These are phyloP conservation scores for Pyrrhosoma nymphula DNA, from an alignment of 2,888 invertebrate genomes.

Conservation along the genomic window DNA sequence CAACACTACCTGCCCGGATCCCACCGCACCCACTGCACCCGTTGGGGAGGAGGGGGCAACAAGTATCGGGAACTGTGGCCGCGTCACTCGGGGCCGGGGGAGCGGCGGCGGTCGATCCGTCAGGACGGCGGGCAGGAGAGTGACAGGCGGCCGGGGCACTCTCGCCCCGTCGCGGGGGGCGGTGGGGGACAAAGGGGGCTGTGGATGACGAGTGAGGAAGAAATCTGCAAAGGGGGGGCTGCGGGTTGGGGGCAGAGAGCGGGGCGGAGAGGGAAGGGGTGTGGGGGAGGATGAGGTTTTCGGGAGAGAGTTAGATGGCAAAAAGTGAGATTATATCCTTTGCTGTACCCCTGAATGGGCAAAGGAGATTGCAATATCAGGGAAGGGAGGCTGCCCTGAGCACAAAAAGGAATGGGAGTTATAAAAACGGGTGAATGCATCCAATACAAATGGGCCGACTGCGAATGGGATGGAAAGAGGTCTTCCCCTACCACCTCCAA, in stretches of 20 bases:
- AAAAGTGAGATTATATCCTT: slow-evolving; percentile 45
- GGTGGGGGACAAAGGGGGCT: too few relatives aligned
- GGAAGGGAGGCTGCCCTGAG: background rate
- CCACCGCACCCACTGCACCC: background rate
- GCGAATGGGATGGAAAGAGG: background rate
- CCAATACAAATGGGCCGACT: slow-evolving; percentile 40
- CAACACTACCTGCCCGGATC: background rate
- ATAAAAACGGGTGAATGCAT: slow-evolving; percentile 51
- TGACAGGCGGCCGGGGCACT: background rate
- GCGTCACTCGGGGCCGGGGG: background rate
- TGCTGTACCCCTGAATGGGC: slow-evolving; percentile 44
- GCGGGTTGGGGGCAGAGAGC: too few relatives aligned
- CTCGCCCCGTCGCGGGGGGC: background rate
- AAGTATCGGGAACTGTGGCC: background rate
- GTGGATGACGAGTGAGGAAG: background rate
- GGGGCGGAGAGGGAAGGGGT: background rate
- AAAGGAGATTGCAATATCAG: slow-evolving; percentile 51
- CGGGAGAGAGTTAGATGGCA: slow-evolving; percentile 39
- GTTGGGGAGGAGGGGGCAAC: background rate
- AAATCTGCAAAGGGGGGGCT: slow-evolving; percentile 30
- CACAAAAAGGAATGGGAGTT: slow-evolving; percentile 42
- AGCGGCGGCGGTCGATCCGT: background rate
- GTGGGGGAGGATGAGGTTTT: background rate
- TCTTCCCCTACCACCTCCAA: background rate
- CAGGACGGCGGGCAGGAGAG: background rate